These are phyloP conservation scores for Paracentrotus lividus DNA, from an alignment of 53 echinoderm and acorn worm species.

Conservation along the genomic window DNA sequence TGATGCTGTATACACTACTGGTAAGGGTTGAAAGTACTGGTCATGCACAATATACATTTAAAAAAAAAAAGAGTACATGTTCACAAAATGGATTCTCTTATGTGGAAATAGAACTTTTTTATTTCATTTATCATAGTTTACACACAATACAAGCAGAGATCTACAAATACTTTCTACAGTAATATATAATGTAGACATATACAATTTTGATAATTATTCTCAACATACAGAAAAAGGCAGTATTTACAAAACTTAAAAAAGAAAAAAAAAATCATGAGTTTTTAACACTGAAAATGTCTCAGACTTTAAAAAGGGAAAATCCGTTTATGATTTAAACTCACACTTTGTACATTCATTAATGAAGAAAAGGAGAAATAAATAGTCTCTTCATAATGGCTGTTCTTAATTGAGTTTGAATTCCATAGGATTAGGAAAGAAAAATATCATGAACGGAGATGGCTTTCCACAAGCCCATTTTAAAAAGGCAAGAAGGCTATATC, in stretches of 20 bases:
- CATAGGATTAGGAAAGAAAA: neutral
- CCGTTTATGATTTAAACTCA: conserved; percentile 58
- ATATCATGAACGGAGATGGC: neutral
- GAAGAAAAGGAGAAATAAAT: conserved; percentile 34
- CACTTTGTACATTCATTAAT: conserved; percentile 50
- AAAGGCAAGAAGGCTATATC: conserved; percentile 56
- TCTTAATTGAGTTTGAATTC: conserved; percentile 17
- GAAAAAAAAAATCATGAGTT: conserved; percentile 17
- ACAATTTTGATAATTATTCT: conserved; percentile 69
- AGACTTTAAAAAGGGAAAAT: conserved; percentile 27
- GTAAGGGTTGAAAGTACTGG: no score
- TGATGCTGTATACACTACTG: no score
- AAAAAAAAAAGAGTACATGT: neutral
- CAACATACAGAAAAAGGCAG: conserved; percentile 73
- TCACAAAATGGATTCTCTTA: conserved; percentile 51
- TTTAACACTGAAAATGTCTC: conserved; percentile 64
- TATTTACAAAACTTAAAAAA: conserved; percentile 69
- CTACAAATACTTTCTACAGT: conserved; percentile 72
- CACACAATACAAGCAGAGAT: conserved; percentile 75
- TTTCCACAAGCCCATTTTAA: neutral
- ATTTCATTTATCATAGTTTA: conserved; percentile 68
- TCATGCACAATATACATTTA: no score
- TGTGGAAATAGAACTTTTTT: conserved; percentile 74
- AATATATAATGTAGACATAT: conserved; percentile 72
- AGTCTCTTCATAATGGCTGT: neutral